Evolutionary conservation across 2,888 invertebrate species (phyloP), one percentile per base, ranked within the genome.

Genomic region (Papilio gigon): DNA sequence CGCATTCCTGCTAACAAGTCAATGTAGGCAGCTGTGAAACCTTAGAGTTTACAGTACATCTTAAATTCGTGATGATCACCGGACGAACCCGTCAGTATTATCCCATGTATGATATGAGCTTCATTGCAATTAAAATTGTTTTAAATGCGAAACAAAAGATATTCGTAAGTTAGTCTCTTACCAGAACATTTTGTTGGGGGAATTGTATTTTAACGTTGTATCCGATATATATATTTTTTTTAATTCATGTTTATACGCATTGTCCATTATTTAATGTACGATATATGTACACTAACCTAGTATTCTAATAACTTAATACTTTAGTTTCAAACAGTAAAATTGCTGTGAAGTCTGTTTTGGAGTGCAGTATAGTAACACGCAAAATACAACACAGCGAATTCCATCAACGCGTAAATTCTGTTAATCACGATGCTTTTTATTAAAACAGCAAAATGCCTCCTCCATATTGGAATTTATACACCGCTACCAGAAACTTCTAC

Each of bases 401-500:
- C 53, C 30, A 56, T 47, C 4, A 5, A 25, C 9, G 25, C 30
- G 27, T 30, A 56, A 50, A 50, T 50, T 27, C 27, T 56, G 30
- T 30, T 53, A 17, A 25, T n/a, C 2, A 53, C 8, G 25, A 53
- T 30, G 27, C 30, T 25, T 35, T 59, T 35, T 59, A 22, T 5
- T 22, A 35, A 56, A n/a, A 56, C 14, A 56, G 22, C 35, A 40
- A 59, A 68, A 64, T 30, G 5, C 25, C 17, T 22, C 11, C 40
- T 30, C 11, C n/a, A 27, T 30, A 4, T 67, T 42, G 27, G 53
- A 53, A 65, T 65, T 64, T 11, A 50, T 17, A 30, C 40, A 30
- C 22, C 27, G 40, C 65, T 65, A 42, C 65, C 65, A 69, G 69
- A 69, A 65, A 61, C 35, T 69, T 65, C 53, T 14, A 69, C n/a